Evolutionary conservation across 2,113 vertebrate species (phyloP).

Genomic region (Pseudorhombus dupliciocellatus): DNA sequence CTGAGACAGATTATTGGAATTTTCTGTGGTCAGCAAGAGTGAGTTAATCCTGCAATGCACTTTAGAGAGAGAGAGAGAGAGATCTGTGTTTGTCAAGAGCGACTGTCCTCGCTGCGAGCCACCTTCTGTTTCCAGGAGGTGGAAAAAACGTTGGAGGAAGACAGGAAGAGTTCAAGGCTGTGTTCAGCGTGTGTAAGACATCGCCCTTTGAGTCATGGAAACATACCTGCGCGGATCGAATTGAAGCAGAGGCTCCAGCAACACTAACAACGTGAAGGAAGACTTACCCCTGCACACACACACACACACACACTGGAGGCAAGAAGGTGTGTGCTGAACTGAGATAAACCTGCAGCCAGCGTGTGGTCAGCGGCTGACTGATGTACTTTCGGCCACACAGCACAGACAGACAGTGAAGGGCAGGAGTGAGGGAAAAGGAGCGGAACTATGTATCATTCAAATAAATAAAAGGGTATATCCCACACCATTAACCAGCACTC

Average conservation of each 20-base stretch:
- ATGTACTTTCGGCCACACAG: constrained; percentile 39
- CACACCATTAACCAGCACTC: constrained; percentile 20
- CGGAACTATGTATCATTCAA: neutral
- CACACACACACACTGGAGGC: constrained; percentile 23
- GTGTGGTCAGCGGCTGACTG: constrained; percentile 53
- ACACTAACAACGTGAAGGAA: constrained; percentile 6
- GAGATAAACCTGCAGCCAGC: constrained; percentile 69
- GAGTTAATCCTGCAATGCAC: constrained; percentile 64
- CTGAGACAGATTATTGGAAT: constrained; percentile 71
- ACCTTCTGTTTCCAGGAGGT: constrained; percentile 32
- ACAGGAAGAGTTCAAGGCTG: constrained; percentile 26
- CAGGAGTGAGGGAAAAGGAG: constrained; percentile 19
- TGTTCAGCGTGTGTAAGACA: constrained; percentile 31
- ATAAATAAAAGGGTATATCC: neutral
- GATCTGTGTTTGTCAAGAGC: constrained; percentile 39
- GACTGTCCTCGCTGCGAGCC: constrained; percentile 30
- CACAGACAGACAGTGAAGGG: constrained; percentile 31
- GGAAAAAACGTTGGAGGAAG: constrained; percentile 11
- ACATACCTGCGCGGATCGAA: constrained; percentile 39
- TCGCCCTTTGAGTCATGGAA: constrained; percentile 28
- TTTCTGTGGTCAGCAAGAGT: constrained; percentile 67
- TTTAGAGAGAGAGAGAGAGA: constrained; percentile 63
- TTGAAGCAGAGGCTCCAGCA: constrained; percentile 31
- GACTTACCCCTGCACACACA: constrained; percentile 5
- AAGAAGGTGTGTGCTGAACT: constrained; percentile 49